Percentiles rank a stretch among this genome's conserved stretches.
Conservation (phyloP, 2,888 invertebrate genomes). For the Maniola hyperantus region DNA sequence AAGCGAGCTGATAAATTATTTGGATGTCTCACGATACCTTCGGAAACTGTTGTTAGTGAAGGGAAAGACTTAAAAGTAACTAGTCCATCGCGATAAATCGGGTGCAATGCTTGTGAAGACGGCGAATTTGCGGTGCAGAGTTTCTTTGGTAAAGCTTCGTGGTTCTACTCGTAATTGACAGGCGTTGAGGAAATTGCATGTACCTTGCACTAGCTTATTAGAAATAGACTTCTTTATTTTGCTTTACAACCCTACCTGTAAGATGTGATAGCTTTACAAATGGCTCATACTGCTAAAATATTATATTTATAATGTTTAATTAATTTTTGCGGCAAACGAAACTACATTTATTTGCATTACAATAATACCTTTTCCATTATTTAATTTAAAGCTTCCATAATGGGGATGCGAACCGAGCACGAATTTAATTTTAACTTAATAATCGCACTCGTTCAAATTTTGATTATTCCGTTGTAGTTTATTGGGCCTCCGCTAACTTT, state of each 20-base stretch:
- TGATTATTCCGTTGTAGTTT: slow-evolving; percentile 79
- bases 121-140: slow-evolving; percentile 62
- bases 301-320: background rate
- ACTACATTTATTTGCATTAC: slow-evolving; percentile 7
- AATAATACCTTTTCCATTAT: slow-evolving; percentile 6
- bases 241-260: background rate
- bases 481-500: slow-evolving; percentile 73
- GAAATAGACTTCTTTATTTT: background rate
- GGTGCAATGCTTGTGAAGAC: slow-evolving; percentile 52
- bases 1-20: slow-evolving; percentile 31
- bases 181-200: slow-evolving; percentile 46
- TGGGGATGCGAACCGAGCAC: slow-evolving; percentile 47
- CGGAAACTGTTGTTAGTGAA: slow-evolving; percentile 44
- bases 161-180: slow-evolving; percentile 66
- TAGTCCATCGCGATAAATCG: slow-evolving; percentile 53
- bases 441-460: slow-evolving; percentile 72
- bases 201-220: background rate
- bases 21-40: slow-evolving; percentile 30
- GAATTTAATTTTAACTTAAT: slow-evolving; percentile 69
- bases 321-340: background rate
- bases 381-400: slow-evolving; percentile 12
- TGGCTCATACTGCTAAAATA: background rate
- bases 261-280: background rate
- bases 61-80: slow-evolving; percentile 45
- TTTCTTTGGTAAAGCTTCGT: slow-evolving; percentile 59